Evolutionary conservation across 1,140 invertebrate genomes (phyloP), one percentile per base, ranked within the genome.

Genomic region (Pseudomyrmex cubaensis): DNA sequence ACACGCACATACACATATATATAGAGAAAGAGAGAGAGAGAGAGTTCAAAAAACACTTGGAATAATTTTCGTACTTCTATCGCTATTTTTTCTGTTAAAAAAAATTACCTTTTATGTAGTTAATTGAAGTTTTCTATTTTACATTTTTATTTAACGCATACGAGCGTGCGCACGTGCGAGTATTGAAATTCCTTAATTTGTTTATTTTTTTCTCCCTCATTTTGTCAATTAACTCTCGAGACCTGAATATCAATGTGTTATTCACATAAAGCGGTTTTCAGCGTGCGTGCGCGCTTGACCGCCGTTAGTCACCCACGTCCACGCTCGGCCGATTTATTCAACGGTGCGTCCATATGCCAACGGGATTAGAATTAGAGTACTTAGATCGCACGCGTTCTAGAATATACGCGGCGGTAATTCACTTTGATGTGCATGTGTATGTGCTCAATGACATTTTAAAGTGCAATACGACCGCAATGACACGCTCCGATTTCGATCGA

Each of bases 311-410:
- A 13, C 61, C 73, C 46, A 46, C 35, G 25, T 57, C 44, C 69
- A 84, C 74, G 76, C 70, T 64, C 46, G 63, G 59, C 52, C 66
- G 56, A 62, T 56, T 52, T 22, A 48, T 63, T 48, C 63, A 85
- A 87, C 86, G 87, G 61, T 66, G 63, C 25, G 83, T 66, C 87
- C 87, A 87, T 88, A 88, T 88, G 87, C 44, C 67, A 75, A 48
- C 46, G 84, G 87, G 87, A 88, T 88, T 88, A 73, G 84, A 82
- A 75, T 54, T 80, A 64, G 85, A 87, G 83, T 84, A 84, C 70
- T 87, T 87, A 87, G 84, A 48, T 75, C 64, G 59, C 62, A 25
- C 54, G 54, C 50, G 63, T 1, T 44, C 44, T 44, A 48, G n/a
- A 80, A 70, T 78, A n/a, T 25, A 17, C 17, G 17, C 56, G 22